Base-by-base conservation (phyloP, 2,888 invertebrate genomes). In the Cistogaster globosa region DNA sequence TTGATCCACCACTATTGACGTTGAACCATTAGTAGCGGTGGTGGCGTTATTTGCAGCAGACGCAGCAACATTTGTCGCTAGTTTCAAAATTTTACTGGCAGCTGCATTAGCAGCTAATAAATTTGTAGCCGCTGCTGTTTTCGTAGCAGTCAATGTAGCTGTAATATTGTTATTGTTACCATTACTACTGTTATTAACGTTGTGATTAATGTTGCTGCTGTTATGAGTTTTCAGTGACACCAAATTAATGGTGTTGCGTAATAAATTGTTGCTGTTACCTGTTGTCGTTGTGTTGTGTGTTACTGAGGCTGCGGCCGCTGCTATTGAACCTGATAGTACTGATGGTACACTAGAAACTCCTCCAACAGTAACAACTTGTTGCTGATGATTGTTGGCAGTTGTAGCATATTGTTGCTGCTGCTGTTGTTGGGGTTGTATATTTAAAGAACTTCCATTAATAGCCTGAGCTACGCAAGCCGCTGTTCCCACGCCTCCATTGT, bases 221-320 rank as follows among this genome's bases (percentile, higher is more conserved):
- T 77, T 71, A 67, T 76, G 65, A 18, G 83, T 80, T 86, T 83
- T 81, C 74, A 83, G 81, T 76, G 80, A 78, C 77, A 92, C 92
- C 89, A 92, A 90, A 88, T 92, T 92, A 88, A 92, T 92, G 88
- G 91, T 92, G 91, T 90, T 91, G 89, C 92, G 91, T 89, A 92
- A 90, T 89, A 92, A 89, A 90, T 90, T 92, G 90, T 91, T 91
- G 89, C 88, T 90, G 91, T 91, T 91, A 91, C 91, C 91, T 91
- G 91, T 80, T 88, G 89, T 69, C 74, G 82, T 68, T 87, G 88
- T 86, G 80, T 62, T 85, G 88, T 86, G 87, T 20, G 86, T 84
- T 68, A 86, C 86, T 84, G 77, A 51, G 87, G 88, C 76, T 86
- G 83, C 55, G 1, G 57, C 11, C 83, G 88, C 69, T 87, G 87